Evolutionary conservation across 2,113 vertebrate species (phyloP), one percentile per base, ranked within the genome.

Genomic region (Edolisoma coerulescens): DNA sequence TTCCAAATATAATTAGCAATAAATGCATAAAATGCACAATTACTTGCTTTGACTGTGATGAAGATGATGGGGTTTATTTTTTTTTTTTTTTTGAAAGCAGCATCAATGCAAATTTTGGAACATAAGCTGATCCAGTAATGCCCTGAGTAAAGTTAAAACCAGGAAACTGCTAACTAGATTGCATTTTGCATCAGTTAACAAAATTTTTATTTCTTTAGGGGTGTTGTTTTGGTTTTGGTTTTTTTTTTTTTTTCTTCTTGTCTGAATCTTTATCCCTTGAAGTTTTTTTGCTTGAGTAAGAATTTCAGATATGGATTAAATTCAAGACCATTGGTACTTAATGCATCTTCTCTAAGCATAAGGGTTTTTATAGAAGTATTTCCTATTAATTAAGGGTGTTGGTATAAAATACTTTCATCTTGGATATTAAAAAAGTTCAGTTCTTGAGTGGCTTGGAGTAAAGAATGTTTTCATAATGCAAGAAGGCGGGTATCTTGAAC

Each of bases 1-100:
- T 85, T 95, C 70, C 53, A 19, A 71, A 94, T 54, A 35, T 67
- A 80, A 92, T 93, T 90, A 89, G 63, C 5, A 20, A 84, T 89
- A 90, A 90, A 49, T 42, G 53, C 42, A 59, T 61, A 35, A 81
- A 93, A 67, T 57, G n/a, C 16, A 50, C 9, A 39, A 39, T 83
- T 93, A 70, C 30, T 83, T 83, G 27, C 32, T 85, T 84, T 84
- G 37, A 28, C 28, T 53, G 53, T 59, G 27, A 60, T 37, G 39
- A 77, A 59, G 44, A 52, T 37, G 17, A 41, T 63, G 45, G 19
- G 9, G n/a, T 15, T 47, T 39, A 4, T 3, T 32, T 33, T 14
- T 35, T 42, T 12, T 22, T 14, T 16, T n/a, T 42, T 50, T 65
- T 37, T 54, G 3, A 5, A 44, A 82, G 33, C 32, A 65, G 32